These are phyloP conservation scores for Saturnia japonica DNA, from an alignment of 2,888 invertebrate genomes.

Conservation along the genomic window DNA sequence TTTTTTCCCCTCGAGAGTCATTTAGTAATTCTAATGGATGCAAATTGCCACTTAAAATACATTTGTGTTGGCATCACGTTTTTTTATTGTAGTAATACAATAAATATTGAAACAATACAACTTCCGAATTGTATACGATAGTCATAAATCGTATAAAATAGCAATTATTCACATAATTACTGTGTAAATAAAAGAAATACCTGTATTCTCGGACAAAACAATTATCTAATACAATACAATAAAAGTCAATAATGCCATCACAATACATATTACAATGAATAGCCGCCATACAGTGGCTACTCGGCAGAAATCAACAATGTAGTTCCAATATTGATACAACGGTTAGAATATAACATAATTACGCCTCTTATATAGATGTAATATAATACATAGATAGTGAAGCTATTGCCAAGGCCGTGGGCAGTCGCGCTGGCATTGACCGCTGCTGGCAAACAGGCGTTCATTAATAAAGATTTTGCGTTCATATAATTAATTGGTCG, in stretches of 20 bases:
- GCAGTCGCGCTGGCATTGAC: slow-evolving; percentile 55
- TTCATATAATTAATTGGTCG: slow-evolving; percentile 40
- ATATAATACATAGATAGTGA: slow-evolving; percentile 27
- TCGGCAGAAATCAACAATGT: neutral
- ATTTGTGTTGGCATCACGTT: neutral
- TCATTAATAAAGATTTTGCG: slow-evolving; percentile 62
- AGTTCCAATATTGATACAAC: slow-evolving; percentile 14
- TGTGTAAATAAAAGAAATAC: slow-evolving; percentile 8
- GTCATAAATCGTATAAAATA: slow-evolving; percentile 2
- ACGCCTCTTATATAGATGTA: slow-evolving; percentile 34
- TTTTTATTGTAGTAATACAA: neutral
- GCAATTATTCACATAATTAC: slow-evolving; percentile 4
- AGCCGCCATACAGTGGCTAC: neutral
- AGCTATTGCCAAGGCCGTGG: slow-evolving; percentile 45
- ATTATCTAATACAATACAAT: slow-evolving; percentile 15
- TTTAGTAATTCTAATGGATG: neutral
- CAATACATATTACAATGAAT: neutral
- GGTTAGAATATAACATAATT: slow-evolving; percentile 24
- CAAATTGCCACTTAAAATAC: neutral
- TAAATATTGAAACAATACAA: neutral
- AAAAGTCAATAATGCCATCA: slow-evolving; percentile 10
- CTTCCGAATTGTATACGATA: slow-evolving; percentile 9
- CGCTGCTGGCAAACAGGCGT: slow-evolving; percentile 29
- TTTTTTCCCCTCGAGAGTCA: neutral
- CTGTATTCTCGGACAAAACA: neutral